phyloP scores from a whole-genome alignment of 2,113 vertebrate species.

The Plecotus auritus region DNA sequence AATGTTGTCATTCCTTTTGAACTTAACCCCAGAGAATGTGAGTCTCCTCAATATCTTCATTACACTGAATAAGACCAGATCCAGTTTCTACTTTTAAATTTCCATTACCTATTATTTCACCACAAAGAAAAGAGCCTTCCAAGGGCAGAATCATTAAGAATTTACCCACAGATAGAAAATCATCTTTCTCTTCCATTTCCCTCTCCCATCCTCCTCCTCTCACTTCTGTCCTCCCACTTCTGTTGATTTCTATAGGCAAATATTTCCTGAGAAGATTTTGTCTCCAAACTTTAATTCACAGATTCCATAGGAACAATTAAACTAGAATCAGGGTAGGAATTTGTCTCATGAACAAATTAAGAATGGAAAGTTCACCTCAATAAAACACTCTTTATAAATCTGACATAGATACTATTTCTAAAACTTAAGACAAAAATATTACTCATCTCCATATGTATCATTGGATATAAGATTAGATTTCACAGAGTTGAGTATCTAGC shows the following conservation, averaged over 20 bases:
- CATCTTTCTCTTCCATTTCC: not conserved
- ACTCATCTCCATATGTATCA: not conserved
- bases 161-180: not conserved
- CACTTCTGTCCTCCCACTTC: not conserved
- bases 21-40: not conserved
- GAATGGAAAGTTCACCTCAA: not conserved
- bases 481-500: not conserved
- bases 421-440: not conserved
- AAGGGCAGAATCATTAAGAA: not conserved
- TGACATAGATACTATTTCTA: not conserved
- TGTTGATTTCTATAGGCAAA: not conserved
- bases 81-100: not conserved
- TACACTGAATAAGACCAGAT: not conserved
- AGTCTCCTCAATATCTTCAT: not conserved
- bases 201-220: not conserved
- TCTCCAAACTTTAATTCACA: not conserved
- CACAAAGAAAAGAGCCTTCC: not conserved
- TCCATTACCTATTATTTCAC: not conserved
- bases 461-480: not conserved
- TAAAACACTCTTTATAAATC: not conserved
- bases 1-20: not conserved
- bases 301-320: not conserved
- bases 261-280: not conserved
- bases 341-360: slow-evolving; percentile 14
- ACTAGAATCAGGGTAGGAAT: not conserved